Conservation (phyloP, 2,888 invertebrate genomes). For the Bedellia somnulentella region DNA sequence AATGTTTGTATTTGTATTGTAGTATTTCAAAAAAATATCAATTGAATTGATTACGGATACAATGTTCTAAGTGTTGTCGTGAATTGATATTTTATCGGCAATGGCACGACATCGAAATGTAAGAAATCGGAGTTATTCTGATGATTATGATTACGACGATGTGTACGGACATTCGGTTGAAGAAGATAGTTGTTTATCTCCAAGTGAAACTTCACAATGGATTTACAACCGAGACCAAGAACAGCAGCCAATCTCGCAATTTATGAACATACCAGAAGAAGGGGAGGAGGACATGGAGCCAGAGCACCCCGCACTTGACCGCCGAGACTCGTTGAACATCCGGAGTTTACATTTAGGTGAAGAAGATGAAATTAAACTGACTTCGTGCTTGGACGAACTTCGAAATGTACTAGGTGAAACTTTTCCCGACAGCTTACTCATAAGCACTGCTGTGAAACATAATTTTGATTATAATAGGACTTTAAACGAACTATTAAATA, state of each 20-base stretch:
- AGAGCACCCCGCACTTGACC: conserved; percentile 19
- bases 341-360: conserved; percentile 60
- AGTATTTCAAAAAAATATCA: no score
- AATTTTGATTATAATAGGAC: conserved; percentile 74
- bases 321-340: conserved; percentile 51
- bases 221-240: conserved; percentile 80
- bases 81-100: no score
- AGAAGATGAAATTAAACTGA: conserved; percentile 71
- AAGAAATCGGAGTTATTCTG: conserved; percentile 80
- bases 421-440: conserved; percentile 70
- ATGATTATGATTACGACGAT: conserved; percentile 91
- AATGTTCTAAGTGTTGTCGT: no score
- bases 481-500: conserved; percentile 71
- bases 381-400: conserved; percentile 83
- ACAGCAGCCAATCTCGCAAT: conserved; percentile 73
- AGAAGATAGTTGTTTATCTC: conserved; percentile 89
- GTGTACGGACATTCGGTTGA: conserved; percentile 93
- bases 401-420: conserved; percentile 78
- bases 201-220: conserved; percentile 82
- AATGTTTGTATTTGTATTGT: no score
- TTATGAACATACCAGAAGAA: conserved; percentile 71
- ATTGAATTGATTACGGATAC: no score
- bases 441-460: conserved; percentile 70
- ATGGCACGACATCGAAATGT: conserved; percentile 91
- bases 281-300: conserved; percentile 41